These are phyloP conservation scores for Ceratotherium simum DNA, from an alignment of 2,113 vertebrate species.

Conservation along the genomic window DNA sequence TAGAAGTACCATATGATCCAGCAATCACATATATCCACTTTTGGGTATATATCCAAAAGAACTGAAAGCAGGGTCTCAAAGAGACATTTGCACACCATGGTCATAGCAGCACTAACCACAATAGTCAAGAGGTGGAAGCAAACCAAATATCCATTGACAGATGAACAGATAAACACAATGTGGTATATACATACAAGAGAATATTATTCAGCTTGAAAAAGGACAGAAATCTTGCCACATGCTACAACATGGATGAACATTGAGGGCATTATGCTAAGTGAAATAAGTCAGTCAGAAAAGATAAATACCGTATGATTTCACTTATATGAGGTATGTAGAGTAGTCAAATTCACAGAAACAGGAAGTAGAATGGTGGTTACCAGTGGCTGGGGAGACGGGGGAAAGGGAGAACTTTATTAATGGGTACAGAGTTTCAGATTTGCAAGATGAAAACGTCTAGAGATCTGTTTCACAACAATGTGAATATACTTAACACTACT, in stretches of 20 bases:
- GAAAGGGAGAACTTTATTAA: not conserved
- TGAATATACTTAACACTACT: not conserved
- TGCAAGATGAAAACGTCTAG: not conserved
- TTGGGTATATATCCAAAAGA: not conserved
- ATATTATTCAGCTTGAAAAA: conserved; percentile 8
- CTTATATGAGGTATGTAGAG: not conserved
- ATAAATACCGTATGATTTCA: not conserved
- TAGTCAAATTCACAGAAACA: not conserved
- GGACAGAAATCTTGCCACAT: not conserved
- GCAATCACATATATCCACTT: not conserved
- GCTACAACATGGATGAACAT: not conserved
- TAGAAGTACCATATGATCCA: not conserved
- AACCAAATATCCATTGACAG: not conserved
- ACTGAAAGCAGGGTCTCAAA: not conserved
- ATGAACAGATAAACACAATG: not conserved
- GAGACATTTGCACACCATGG: not conserved
- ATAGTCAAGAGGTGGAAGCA: conserved; percentile 2
- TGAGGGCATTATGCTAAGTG: not conserved
- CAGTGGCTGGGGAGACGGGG: not conserved
- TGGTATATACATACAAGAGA: not conserved
- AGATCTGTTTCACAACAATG: not conserved
- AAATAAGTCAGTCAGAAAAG: not conserved
- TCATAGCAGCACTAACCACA: not conserved
- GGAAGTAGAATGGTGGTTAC: not conserved
- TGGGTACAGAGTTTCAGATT: not conserved